Evolutionary conservation across 2,888 invertebrate genomes (phyloP), one percentile per base, ranked within the genome.

Genomic region (Drosophila anomelani): DNA sequence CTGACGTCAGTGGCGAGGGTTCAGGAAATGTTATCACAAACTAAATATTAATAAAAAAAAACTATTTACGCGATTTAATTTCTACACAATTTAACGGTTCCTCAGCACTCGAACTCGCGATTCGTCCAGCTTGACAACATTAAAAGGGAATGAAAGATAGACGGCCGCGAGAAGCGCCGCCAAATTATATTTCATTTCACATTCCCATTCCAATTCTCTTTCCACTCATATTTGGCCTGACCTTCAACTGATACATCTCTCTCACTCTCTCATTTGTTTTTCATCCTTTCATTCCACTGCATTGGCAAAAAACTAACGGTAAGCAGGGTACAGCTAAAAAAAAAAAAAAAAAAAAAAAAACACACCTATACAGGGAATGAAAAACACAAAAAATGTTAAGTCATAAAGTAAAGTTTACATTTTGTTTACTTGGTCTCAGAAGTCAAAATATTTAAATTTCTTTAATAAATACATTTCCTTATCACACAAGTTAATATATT

Each of bases 11-110:
- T 20, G 29, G 29, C 15, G 39, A 55, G 39, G 15, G 49, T 63
- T 61, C 63, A 63, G 63, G 20, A 63, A 63, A 51, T 43, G 64
- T 64, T 64, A 64, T 64, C 64, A 63, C 20, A 13, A 63, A 44
- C 26, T 17, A 10, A 43, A 62, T 43, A 34, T 36, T 43, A 20
- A 34, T 12, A 47, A 10, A 49, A 20, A 43, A 43, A n/a, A 9
- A 36, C 38, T 17, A 20, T 51, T 51, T 51, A 38, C 49, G 38
- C 61, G 23, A 49, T 61, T 49, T 36, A 49, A 20, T 56, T 43
- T 36, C n/a, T 20, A 62, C 34, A 49, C 63, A 51, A 51, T n/a
- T 64, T 51, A 63, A 64, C 61, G 57, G 43, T 34, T 20, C 41
- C 62, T 39, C 20, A n/a, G 44, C 23, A 29, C 23, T 32, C 49